Base-by-base conservation (phyloP, 2,888 invertebrate genomes). In the Bruchidius siliquastri region DNA sequence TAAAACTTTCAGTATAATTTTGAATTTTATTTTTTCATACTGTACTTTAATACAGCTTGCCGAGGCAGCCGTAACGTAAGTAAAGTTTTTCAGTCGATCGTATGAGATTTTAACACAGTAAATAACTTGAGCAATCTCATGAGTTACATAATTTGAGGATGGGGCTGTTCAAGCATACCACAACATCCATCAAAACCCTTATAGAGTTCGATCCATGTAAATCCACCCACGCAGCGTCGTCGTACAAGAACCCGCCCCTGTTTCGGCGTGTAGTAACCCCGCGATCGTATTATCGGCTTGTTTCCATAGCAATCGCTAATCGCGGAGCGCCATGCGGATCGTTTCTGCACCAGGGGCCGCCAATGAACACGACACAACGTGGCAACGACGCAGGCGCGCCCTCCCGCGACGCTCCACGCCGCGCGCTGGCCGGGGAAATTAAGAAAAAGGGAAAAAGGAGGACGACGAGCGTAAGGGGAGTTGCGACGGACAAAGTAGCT, bases 281-380 rank as follows among this genome's bases (percentile, higher is more conserved):
- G 22, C 86, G 88, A 88, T 88, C 87, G 88, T 87, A 88, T 88
- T 88, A 88, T 88, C 88, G 86, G 87, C 86, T 87, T 88, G 89
- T 89, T 88, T 87, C 89, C 89, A 89, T 88, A 88, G 88, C 87
- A 88, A 89, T 88, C 88, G 88, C 88, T 89, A 88, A 89, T 88
- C 88, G 87, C 85, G 85, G 86, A 86, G 86, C 86, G 86, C 86
- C 84, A 85, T 84, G 84, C 69, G 83, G 82, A 85, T 84, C 82
- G 81, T 83, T 84, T 84, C 84, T 83, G 84, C 84, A 83, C 82
- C 83, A 80, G 80, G 83, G 84, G 83, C 84, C 85, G 83, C 85
- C 85, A 84, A 85, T 85, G 81, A 68, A 68, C 72, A 68, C 21
- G 22, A 49, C 67, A 21, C 8, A 13, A 49, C 49, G 49, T 49